Percentiles rank a stretch among this genome's conserved stretches.
Evolutionary conservation across 2,797 vertebrate species (phyloP).

Genomic region (Labeo calbasu): DNA sequence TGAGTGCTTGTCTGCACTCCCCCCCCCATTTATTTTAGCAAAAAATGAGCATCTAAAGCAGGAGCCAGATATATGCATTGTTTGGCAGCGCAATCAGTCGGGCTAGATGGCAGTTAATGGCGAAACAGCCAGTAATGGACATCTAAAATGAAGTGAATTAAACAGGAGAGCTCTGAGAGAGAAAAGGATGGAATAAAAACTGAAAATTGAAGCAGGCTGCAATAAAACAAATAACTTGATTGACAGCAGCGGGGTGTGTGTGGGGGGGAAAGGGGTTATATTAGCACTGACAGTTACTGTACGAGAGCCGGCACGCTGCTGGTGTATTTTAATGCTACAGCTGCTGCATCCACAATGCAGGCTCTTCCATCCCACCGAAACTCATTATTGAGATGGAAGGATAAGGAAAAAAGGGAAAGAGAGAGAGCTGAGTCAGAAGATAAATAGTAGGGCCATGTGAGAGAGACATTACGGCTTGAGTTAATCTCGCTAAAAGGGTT

Average conservation of each 20-base stretch:
- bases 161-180: constrained; percentile 48
- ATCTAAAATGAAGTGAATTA: constrained; percentile 70
- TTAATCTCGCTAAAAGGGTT: constrained; percentile 85
- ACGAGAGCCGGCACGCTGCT: constrained; percentile 33
- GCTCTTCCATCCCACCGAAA: constrained; percentile 40
- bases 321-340: constrained; percentile 24
- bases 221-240: constrained; percentile 37
- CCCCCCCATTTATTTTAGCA: constrained; percentile 69
- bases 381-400: constrained; percentile 52
- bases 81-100: constrained; percentile 73
- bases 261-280: background rate
- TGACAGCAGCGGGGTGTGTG: constrained; percentile 18
- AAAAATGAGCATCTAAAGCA: constrained; percentile 73
- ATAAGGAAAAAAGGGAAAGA: constrained; percentile 39
- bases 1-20: constrained; percentile 63
- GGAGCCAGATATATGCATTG: constrained; percentile 72
- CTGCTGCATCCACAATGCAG: constrained; percentile 37
- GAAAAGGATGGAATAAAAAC: constrained; percentile 13
- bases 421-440: constrained; percentile 74
- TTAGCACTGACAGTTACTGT: constrained; percentile 45
- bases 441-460: constrained; percentile 69
- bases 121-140: constrained; percentile 66
- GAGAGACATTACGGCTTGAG: constrained; percentile 74
- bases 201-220: constrained; percentile 11
- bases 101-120: constrained; percentile 70